Base-by-base conservation (phyloP, 2,888 invertebrate genomes). In the Drosophila stalkeri region DNA sequence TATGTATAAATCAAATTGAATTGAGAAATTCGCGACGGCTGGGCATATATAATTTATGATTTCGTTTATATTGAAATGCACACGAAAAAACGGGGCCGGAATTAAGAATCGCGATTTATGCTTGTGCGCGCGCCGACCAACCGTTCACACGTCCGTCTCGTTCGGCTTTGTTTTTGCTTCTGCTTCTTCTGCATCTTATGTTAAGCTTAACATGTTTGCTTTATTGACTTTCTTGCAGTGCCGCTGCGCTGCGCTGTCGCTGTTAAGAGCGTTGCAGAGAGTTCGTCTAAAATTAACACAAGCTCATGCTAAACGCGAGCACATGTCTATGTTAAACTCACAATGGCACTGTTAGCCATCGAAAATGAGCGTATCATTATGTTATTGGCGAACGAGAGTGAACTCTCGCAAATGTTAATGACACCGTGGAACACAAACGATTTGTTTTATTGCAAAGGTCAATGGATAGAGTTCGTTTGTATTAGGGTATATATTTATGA, bases 151-250 rank as follows among this genome's bases (percentile, higher is more conserved):
- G 79, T 63, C 80, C 80, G 77, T 39, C 56, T 68, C 56, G 77
- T 75, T 80, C 76, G 80, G 67, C 77, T 75, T 71, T 71, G 64
- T 62, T 75, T 71, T 75, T 75, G 80, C 77, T 64, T 77, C 77
- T 77, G 80, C 60, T 75, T 70, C 66, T 56, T 66, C 49, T 54
- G 75, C 41, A 35, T 56, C 63, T 35, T 55, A 64, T 75, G 64
- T 64, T 64, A 64, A 27, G 37, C 35, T 57, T 57, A 60, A 61
- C 75, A 75, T 37, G 47, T 23, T 18, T 4, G 49, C 75, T 63
- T 60, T 74, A 74, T 63, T 66, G 43, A 31, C 57, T 67, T 66
- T 52, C 41, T 59, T 63, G 73, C 63, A 54, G 46, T 27, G 23
- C 1, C 46, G 59, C 54, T 18, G 41, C 47, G 37, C 20, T 9